These are phyloP conservation scores for Sweltsa coloradensis DNA, from an alignment of 1,140 invertebrate genomes.

Conservation along the genomic window DNA sequence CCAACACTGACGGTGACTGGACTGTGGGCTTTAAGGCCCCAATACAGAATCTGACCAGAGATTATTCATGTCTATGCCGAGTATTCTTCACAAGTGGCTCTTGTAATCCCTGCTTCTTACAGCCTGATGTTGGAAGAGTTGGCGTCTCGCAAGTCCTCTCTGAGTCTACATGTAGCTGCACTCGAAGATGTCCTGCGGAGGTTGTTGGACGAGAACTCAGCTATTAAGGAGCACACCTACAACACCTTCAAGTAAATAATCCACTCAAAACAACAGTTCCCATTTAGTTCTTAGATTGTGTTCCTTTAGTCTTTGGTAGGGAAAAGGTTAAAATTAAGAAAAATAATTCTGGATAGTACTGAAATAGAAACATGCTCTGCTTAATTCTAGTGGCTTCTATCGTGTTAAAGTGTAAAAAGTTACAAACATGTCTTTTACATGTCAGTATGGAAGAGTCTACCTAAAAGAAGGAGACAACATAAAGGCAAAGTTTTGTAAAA, in stretches of 20 bases:
- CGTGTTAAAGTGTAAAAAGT: constrained; percentile 20
- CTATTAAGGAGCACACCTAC: constrained; percentile 52
- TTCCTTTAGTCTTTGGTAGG: constrained; percentile 30
- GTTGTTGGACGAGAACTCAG: constrained; percentile 57
- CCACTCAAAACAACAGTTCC: constrained; percentile 25
- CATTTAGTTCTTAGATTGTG: constrained; percentile 26
- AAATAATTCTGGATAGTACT: constrained; percentile 27
- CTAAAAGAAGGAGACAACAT: no score
- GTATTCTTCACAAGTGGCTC: no score
- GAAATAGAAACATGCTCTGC: constrained; percentile 26
- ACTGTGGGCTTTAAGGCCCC: no score
- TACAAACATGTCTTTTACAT: constrained; percentile 20
- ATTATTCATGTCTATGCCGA: no score
- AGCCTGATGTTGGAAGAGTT: constrained; percentile 85
- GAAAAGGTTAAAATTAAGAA: constrained; percentile 24
- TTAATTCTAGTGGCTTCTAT: constrained; percentile 25
- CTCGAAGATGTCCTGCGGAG: constrained; percentile 60
- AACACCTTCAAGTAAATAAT: constrained; percentile 52
- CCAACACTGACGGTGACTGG: no score
- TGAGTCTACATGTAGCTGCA: constrained; percentile 61
- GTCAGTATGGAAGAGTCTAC: no score
- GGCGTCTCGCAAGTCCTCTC: constrained; percentile 66
- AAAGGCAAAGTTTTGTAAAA: no score
- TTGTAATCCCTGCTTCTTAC: constrained; percentile 20
- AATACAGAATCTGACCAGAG: constrained; percentile 2